Base-by-base conservation (phyloP, 1,140 invertebrate genomes). In the Bombus affinis region DNA sequence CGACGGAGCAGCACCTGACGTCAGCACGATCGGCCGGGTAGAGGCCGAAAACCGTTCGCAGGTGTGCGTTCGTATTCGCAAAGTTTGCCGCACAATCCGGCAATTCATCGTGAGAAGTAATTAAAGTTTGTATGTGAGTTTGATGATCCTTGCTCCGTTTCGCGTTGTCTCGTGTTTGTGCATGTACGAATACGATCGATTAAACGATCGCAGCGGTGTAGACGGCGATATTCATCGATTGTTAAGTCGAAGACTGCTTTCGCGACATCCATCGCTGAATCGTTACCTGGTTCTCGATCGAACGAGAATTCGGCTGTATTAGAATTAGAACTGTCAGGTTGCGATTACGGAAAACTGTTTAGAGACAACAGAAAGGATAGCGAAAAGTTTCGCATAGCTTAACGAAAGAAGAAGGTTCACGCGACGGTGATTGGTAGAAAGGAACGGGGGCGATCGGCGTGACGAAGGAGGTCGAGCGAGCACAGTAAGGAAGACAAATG, bases 51-150 rank as follows among this genome's bases (percentile, higher is more conserved):
- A 86, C 44, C 76, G 83, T 82, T 87, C 74, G 85, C 88, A 87
- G 88, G 65, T 82, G 81, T 78, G 39, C 88, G 78, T 78, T 78
- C 77, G 72, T 82, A 75, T 66, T 80, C 75, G 37, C 84, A 53
- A 89, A 89, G 88, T 89, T 89, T 84, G 82, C 59, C 77, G 84
- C 88, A 84, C 81, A 89, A 89, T 89, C 81, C 84, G 73, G 78
- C 85, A 39, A 89, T 86, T 89, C 88, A 86, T 77, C 85, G 88
- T 42, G 88, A 80, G 80, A 83, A 89, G 88, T 81, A 89, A 89
- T 89, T 89, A 89, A 81, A 85, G 84, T 85, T 85, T 85, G 35
- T 75, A 75, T 75, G 78, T 22, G 79, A 85, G 84, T 85, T 85
- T 85, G 79, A 81, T 81, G 84, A 85, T 85, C 84, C 74, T 81